Evolutionary conservation across 2,888 invertebrate species (phyloP).

Genomic region (Candidula unifasciata): DNA sequence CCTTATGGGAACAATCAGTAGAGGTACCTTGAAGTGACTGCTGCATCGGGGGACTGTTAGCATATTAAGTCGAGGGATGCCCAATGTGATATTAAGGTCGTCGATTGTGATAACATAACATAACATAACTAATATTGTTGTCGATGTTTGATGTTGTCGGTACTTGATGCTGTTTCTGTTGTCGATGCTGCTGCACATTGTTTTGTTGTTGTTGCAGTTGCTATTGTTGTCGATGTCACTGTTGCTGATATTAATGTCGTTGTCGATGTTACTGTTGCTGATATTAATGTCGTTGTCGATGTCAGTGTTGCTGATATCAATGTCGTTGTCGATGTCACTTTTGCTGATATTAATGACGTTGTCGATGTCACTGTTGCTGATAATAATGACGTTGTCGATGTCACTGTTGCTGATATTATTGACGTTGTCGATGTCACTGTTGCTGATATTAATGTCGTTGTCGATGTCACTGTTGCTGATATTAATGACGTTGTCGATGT

Average conservation of each 20-base stretch:
- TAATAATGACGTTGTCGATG: background rate
- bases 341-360: too few relatives aligned
- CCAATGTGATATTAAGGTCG: too few relatives aligned
- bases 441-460: background rate
- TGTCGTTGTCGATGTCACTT: background rate
- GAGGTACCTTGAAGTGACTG: too few relatives aligned
- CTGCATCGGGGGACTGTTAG: too few relatives aligned
- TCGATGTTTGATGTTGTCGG: too few relatives aligned
- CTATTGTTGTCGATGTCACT: background rate
- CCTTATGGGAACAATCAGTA: too few relatives aligned
- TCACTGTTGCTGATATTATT: background rate
- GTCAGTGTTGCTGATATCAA: background rate
- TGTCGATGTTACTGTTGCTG: background rate
- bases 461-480: too few relatives aligned
- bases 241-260: background rate
- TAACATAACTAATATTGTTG: too few relatives aligned
- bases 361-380: too few relatives aligned
- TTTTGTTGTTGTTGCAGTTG: background rate
- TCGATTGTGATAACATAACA: too few relatives aligned
- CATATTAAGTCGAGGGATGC: too few relatives aligned
- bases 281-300: background rate
- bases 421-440: background rate
- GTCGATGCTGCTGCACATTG: constrained; percentile 41
- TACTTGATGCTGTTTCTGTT: background rate
- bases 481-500: background rate